Base-by-base conservation (phyloP, 2,113 vertebrate species). In the Galeopterus variegatus region DNA sequence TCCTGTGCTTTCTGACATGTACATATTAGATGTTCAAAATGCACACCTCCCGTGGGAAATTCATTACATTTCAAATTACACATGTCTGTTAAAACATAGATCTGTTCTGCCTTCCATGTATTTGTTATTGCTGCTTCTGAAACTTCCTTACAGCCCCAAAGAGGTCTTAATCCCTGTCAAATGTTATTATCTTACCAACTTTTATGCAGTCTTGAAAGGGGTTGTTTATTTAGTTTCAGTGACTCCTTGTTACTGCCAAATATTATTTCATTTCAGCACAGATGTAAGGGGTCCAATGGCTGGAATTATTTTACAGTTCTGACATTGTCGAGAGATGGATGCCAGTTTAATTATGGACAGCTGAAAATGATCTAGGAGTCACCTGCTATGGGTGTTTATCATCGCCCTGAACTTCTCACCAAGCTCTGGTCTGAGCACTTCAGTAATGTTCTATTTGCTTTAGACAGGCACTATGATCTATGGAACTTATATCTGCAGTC, bases 231-330 rank as follows among this genome's bases (percentile, higher is more conserved):
- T 97, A 97, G 96, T 96, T 97, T 98, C 96, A 95, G 96, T 94
- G 97, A 98, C 97, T 98, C 94, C 96, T 96, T 97, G 97, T 98
- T 97, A 90, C 97, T 97, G 98, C 98, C 98, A 98, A 98, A 97
- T 98, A 97, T 98, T 96, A 98, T 98, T 98, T 98, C 98, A 98
- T 98, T 97, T 97, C 98, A 98, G 92, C 96, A 65, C 97, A 98
- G 96, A 98, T 98, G 98, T 97, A 97, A 97, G 82, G 89, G 87
- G 95, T 89, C 96, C 98, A 96, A 54, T 92, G 94, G 94, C 94
- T 87, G 96, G 97, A 97, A 96, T 97, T 95, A 83, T 84, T 97
- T 97, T 95, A 96, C 97, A 98, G 88, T 62, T 73, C 88, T 97
- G 97, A 97, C 96, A 90, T 64, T 96, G 93, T 92, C 8, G 81